A percentile compares a stretch with the other conserved stretches of the same genome.
phyloP scores from a whole-genome alignment of 2,113 vertebrate species.

The Syrrhaptes paradoxus region DNA sequence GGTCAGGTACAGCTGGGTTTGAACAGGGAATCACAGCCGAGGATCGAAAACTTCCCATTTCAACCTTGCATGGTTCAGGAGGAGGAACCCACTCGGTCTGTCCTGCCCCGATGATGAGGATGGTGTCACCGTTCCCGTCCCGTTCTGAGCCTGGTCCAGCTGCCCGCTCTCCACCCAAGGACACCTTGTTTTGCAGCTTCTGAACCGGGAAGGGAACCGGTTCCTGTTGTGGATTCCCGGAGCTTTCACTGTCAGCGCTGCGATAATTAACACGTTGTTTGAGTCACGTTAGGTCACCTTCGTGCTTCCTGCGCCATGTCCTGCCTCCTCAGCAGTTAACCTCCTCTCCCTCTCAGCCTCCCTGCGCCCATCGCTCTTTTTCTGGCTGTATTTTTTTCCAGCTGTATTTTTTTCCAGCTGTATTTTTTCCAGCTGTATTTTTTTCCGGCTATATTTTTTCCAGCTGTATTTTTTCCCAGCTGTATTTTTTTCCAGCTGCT shows the following conservation, averaged over 20 bases:
- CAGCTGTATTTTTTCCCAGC: not conserved
- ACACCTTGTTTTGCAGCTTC: not conserved
- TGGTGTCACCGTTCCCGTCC: not conserved
- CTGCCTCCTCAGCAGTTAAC: not conserved
- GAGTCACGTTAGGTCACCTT: not conserved
- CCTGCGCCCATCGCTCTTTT: not conserved
- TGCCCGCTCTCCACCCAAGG: not conserved
- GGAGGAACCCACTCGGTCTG: not conserved
- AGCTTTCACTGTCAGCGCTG: not conserved
- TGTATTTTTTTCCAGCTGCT: not conserved
- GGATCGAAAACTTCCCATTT: accelerated
- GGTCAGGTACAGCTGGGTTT: not conserved
- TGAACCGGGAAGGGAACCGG: not conserved
- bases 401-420: not conserved
- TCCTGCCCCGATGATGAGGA: not conserved
- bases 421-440: not conserved
- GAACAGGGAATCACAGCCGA: not conserved
- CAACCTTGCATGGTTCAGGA: accelerated
- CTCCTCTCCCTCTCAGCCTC: not conserved
- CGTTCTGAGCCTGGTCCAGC: accelerated
- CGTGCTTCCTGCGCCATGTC: not conserved
- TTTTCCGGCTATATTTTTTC: not conserved
- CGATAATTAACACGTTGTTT: accelerated
- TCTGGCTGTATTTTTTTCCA: not conserved
- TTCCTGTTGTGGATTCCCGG: constrained; percentile 17